These are phyloP conservation scores for Cyrtonyx montezumae DNA, from an alignment of 2,113 vertebrate genomes.

Conservation along the genomic window DNA sequence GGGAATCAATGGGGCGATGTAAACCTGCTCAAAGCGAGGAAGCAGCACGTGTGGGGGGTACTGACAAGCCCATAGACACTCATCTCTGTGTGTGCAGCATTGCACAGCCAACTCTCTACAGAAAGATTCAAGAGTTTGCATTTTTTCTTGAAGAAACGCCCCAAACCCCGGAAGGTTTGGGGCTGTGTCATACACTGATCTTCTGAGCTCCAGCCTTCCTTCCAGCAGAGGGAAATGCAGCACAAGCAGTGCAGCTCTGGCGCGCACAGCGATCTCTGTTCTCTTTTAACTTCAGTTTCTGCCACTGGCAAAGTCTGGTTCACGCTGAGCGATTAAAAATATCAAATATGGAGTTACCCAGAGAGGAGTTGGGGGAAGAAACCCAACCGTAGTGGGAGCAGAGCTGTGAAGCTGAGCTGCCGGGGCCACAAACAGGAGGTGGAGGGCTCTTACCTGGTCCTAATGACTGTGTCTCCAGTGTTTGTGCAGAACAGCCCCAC, in stretches of 20 bases:
- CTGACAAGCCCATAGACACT: fast-evolving
- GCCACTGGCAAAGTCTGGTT: constrained; percentile 73
- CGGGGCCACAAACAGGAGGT: not conserved
- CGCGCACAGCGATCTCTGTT: constrained; percentile 33
- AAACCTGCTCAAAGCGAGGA: not conserved
- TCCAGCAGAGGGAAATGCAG: constrained; percentile 42
- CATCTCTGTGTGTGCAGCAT: fast-evolving
- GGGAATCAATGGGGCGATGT: not conserved
- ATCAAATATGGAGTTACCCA: constrained; percentile 46
- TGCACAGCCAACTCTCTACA: not conserved
- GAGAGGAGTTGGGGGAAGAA: not conserved
- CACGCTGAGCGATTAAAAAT: constrained; percentile 55
- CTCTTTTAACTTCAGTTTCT: constrained; percentile 72
- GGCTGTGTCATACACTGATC: too few relatives aligned
- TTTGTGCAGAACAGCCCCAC: not conserved
- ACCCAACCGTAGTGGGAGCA: not conserved
- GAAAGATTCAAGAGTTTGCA: not conserved
- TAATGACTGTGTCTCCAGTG: not conserved
- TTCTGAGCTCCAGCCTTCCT: not conserved
- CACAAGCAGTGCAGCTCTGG: constrained; percentile 43
- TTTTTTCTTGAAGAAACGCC: not conserved
- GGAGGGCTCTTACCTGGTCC: fast-evolving
- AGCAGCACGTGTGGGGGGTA: too few relatives aligned
- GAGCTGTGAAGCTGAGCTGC: not conserved
- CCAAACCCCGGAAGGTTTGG: fast-evolving